phyloP scores from a whole-genome alignment of 2,888 invertebrate genomes.

The Meandrusa payeni region DNA sequence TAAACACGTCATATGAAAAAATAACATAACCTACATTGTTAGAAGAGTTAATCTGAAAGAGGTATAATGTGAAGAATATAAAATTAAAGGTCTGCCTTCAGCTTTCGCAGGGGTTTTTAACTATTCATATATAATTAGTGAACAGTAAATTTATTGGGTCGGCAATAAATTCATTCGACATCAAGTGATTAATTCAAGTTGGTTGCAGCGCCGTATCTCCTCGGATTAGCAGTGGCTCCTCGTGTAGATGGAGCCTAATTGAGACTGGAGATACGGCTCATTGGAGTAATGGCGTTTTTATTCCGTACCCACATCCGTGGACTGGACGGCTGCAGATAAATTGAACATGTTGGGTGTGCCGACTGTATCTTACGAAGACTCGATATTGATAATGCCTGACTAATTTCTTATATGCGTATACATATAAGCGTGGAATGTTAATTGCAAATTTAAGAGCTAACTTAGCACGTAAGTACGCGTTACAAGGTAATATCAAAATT shows the following conservation, averaged over 20 bases:
- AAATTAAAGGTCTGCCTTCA: no score
- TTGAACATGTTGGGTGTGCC: conserved; percentile 2
- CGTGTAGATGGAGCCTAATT: conserved; percentile 65
- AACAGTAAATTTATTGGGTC: conserved; percentile 19
- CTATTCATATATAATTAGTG: background rate
- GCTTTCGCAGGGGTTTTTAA: no score
- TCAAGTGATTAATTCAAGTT: conserved; percentile 65
- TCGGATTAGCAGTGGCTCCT: conserved; percentile 58
- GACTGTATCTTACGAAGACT: conserved; percentile 6
- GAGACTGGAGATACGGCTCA: conserved; percentile 71
- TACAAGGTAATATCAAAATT: no score
- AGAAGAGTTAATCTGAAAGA: no score
- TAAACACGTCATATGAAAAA: no score
- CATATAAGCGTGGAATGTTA: no score
- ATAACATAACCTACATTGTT: no score
- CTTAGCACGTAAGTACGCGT: no score
- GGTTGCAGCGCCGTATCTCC: conserved; percentile 54
- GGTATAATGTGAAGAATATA: no score
- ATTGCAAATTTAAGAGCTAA: no score
- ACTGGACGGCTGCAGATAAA: conserved; percentile 17
- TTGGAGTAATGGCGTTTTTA: conserved; percentile 70
- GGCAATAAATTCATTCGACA: conserved; percentile 68
- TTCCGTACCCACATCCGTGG: conserved; percentile 32
- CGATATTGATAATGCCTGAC: conserved; percentile 8
- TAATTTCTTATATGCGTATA: conserved; percentile 7